A percentile compares a stretch with the other conserved stretches of the same genome.
phyloP scores from a whole-genome alignment of 2,113 vertebrate species.

The Colossoma macropomum region DNA sequence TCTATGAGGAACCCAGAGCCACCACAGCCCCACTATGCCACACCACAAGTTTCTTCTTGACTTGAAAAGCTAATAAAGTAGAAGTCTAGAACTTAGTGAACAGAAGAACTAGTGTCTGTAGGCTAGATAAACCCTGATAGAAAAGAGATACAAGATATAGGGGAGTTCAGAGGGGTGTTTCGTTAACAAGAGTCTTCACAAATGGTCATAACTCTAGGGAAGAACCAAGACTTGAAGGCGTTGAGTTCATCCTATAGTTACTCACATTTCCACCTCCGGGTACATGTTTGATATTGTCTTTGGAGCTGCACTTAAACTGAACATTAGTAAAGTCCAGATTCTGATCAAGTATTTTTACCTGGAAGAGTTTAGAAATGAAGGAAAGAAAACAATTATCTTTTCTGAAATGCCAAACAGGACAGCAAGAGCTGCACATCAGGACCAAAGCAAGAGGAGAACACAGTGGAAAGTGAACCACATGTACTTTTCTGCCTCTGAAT shows the following conservation, averaged over 20 bases:
- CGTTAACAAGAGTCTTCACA: conserved; percentile 19
- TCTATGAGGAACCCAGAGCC: background rate
- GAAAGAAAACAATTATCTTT: conserved; percentile 6
- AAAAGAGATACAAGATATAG: too few species aligned
- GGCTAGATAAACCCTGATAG: too few species aligned
- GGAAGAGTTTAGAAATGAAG: conserved; percentile 54
- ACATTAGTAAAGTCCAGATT: conserved; percentile 91
- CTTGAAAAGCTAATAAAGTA: too few species aligned
- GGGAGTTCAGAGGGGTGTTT: too few species aligned
- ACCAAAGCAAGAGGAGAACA: background rate
- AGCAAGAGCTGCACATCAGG: background rate
- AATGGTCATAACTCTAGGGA: conserved; percentile 37
- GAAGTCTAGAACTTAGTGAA: too few species aligned
- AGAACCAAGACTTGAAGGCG: conserved; percentile 15
- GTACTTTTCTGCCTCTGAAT: background rate
- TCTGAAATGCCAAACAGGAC: background rate
- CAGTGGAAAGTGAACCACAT: background rate
- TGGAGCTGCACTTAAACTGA: conserved; percentile 93
- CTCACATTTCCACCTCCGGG: conserved; percentile 96
- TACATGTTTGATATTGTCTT: conserved; percentile 94
- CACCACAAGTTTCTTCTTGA: too few species aligned
- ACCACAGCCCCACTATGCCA: background rate
- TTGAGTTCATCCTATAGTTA: conserved; percentile 49
- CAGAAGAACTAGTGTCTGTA: too few species aligned
- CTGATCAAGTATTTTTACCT: conserved; percentile 96